phyloP scores from a whole-genome alignment of 2,888 invertebrate genomes.

The Celastrina argiolus region DNA sequence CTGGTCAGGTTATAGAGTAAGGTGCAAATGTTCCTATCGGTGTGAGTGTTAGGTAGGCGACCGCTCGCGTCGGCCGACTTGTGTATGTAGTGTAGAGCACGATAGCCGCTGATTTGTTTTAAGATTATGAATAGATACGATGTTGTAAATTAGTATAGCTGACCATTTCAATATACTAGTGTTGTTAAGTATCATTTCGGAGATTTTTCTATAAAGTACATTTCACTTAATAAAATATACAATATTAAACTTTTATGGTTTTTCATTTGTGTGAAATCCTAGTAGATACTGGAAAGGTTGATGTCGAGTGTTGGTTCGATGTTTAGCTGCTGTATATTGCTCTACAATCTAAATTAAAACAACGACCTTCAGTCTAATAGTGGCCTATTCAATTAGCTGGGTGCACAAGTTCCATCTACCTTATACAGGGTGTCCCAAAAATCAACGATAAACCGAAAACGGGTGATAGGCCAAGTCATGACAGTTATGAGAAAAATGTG shows the following conservation, averaged over 20 bases:
- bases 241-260: conserved; percentile 40
- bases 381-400: no score
- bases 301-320: no score
- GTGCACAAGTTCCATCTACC: no score
- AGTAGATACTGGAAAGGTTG: no score
- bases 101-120: conserved; percentile 30
- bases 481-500: no score
- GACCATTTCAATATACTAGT: conserved; percentile 60
- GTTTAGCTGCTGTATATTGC: no score
- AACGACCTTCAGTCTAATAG: no score
- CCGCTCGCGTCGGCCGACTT: background rate
- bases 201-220: conserved; percentile 71
- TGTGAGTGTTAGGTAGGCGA: conserved; percentile 47
- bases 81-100: background rate
- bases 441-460: no score
- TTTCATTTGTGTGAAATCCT: background rate
- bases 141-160: conserved; percentile 47
- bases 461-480: no score
- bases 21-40: conserved; percentile 77
- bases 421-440: no score
- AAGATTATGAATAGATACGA: conserved; percentile 39
- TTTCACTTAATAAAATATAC: conserved; percentile 62
- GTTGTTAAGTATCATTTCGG: conserved; percentile 56
- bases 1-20: conserved; percentile 49
- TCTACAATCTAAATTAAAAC: no score